Evolutionary conservation across 2,888 invertebrate species (phyloP), one percentile per base, ranked within the genome.

Genomic region (Tricholauxania praeusta): DNA sequence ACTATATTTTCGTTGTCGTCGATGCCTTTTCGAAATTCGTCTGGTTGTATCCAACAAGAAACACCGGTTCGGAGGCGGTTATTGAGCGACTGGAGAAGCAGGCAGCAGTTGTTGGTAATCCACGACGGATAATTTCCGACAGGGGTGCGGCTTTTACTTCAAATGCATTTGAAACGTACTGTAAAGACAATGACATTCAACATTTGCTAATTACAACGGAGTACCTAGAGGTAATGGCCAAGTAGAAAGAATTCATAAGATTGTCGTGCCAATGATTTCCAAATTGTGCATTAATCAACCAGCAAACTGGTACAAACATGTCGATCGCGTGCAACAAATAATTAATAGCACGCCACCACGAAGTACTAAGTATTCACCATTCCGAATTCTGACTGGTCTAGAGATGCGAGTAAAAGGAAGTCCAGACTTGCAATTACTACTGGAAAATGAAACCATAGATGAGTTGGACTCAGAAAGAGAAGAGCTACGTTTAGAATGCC

Each of bases 111-210:
- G 60, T 74, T 64, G 73, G 73, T 12, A 72, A 73, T 22, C 82
- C 82, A 4, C 75, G 6, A 19, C 72, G 80, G 8, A 77, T 87
- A 14, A 81, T 87, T 6, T 80, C 81, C 1, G 87, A 87, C 72
- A 72, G 82, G 53, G 86, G 86, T 6, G 79, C 83, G 17, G 80
- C 81, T 5, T 87, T 85, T 70, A 87, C 86, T 0, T 80, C 83
- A 3, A 77, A 80, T 17, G 63, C 67, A 5, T 88, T 87, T 69
- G 71, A 78, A 62, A 66, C 74, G 10, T 85, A 82, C 71, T 86
- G 84, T 73, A 49, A 65, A 47, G 76, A 77, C 1, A 82, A 86
- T 71, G 71, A 68, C 0, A 76, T 77, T 12, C 71, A 74, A 52
- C 84, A 86, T 64, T 52, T 83, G 51, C 80, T 84, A 66, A 72